A percentile compares a stretch with the other conserved stretches of the same genome.
Conservation (phyloP, 2,113 vertebrate species). For the Hylia prasina region DNA sequence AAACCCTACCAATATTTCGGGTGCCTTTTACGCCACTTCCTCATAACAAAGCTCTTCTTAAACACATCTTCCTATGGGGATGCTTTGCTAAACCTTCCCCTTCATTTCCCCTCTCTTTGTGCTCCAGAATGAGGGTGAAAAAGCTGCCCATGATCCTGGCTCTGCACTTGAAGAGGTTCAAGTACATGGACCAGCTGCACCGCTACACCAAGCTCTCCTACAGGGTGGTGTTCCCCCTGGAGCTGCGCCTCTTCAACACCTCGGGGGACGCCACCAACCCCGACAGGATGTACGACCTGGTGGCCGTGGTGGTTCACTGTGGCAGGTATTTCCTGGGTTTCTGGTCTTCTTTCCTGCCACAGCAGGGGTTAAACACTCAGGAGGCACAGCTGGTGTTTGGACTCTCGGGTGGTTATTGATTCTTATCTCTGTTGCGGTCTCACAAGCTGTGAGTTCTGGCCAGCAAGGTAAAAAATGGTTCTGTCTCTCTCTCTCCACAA, state of each 20-base stretch:
- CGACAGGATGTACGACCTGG: conserved; percentile 89
- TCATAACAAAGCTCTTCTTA: fast-evolving
- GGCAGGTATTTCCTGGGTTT: conserved; percentile 71
- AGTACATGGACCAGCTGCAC: conserved; percentile 95
- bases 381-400: not conserved
- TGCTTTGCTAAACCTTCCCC: not conserved
- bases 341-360: not conserved
- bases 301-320: conserved; percentile 91
- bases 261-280: conserved; percentile 92
- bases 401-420: not conserved
- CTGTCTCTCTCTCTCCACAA: not conserved
- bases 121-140: conserved; percentile 86
- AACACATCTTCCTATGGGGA: not conserved
- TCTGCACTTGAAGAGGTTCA: conserved; percentile 91
- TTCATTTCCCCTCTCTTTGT: fast-evolving
- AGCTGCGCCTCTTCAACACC: conserved; percentile 92
- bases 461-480: not conserved
- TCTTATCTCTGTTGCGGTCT: not conserved
- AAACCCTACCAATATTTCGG: not conserved
- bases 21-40: not conserved
- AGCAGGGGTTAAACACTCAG: not conserved
- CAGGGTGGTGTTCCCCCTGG: conserved; percentile 90
- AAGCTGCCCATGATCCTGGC: conserved; percentile 93
- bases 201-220: conserved; percentile 94
- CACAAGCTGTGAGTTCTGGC: not conserved